A percentile compares a stretch with the other conserved stretches of the same genome.
These are phyloP conservation scores for Pissodes strobi DNA, from an alignment of 1,140 invertebrate species.

Conservation along the genomic window DNA sequence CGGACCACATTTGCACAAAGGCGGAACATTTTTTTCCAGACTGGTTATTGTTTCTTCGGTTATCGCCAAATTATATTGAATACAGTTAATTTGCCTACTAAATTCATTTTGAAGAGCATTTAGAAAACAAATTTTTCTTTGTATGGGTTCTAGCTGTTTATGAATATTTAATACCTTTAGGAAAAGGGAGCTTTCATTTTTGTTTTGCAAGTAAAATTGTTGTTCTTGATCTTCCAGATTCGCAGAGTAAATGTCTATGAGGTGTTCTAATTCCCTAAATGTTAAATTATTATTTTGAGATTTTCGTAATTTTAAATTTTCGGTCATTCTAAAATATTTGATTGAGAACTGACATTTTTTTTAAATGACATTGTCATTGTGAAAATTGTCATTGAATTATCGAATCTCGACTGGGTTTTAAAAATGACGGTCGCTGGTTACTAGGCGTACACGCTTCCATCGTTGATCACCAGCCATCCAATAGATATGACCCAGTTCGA, in stretches of 20 bases:
- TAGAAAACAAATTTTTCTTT: neutral
- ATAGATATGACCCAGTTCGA: too few relatives aligned
- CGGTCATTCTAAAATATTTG: neutral
- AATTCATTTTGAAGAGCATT: neutral
- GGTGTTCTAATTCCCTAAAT: neutral
- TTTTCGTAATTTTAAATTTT: neutral
- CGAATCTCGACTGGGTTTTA: too few relatives aligned
- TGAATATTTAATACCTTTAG: neutral
- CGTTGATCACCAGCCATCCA: too few relatives aligned
- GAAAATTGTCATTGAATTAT: too few relatives aligned
- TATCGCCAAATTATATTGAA: neutral
- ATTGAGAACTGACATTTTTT: too few relatives aligned
- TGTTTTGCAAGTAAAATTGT: neutral
- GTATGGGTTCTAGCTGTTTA: neutral
- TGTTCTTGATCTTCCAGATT: neutral
- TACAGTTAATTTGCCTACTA: neutral
- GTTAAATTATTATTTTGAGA: neutral
- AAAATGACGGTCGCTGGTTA: too few relatives aligned
- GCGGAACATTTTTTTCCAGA: neutral
- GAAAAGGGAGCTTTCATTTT: neutral
- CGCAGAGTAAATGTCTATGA: neutral
- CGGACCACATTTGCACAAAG: neutral
- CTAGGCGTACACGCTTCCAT: too few relatives aligned
- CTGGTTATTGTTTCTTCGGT: neutral
- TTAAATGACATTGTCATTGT: too few relatives aligned